These are phyloP conservation scores for Alectura lathami DNA, from an alignment of 2,113 vertebrate genomes.

Conservation along the genomic window DNA sequence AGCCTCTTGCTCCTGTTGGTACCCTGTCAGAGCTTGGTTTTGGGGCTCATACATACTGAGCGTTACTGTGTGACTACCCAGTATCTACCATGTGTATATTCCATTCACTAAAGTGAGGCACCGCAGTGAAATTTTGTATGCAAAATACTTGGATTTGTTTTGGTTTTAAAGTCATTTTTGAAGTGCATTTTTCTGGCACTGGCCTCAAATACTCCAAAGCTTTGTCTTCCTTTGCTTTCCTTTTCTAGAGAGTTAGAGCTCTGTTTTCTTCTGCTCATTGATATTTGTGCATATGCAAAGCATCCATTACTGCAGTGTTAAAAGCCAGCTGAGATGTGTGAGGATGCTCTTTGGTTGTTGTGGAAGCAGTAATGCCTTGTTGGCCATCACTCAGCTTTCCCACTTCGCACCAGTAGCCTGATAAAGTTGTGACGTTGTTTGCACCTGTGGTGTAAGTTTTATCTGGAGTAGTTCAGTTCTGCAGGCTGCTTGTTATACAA, in stretches of 20 bases:
- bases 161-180: background rate
- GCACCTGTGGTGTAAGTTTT: background rate
- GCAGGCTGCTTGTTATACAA: background rate
- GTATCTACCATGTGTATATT: background rate
- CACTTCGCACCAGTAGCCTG: background rate
- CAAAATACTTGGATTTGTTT: background rate
- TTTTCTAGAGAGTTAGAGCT: background rate
- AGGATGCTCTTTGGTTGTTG: background rate
- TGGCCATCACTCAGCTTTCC: background rate
- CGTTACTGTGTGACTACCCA: background rate
- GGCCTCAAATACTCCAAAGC: background rate
- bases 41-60: background rate
- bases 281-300: background rate
- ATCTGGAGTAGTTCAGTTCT: background rate
- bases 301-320: background rate
- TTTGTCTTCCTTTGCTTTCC: background rate
- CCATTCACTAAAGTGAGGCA: background rate
- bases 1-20: background rate
- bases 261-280: background rate
- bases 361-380: background rate
- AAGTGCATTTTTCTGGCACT: background rate
- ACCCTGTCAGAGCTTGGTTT: background rate
- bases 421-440: background rate
- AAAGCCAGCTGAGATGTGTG: background rate
- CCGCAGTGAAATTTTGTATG: background rate